Base-by-base conservation (phyloP, 2,113 vertebrate genomes). In the Nothobranchius kuhntae region DNA sequence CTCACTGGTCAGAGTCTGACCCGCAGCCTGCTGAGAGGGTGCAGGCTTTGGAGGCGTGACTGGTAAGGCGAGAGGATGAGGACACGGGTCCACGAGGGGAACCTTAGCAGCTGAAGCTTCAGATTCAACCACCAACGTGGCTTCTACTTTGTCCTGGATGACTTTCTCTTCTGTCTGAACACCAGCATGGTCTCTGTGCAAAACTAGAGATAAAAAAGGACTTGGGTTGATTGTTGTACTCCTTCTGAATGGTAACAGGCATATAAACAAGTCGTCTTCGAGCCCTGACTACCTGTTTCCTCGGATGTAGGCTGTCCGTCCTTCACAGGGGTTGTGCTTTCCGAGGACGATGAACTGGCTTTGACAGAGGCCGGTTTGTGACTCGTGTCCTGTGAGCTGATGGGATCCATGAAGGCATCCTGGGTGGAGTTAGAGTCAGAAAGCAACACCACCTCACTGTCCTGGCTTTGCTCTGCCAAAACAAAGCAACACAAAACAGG, bases 381-480 rank as follows among this genome's bases (percentile, higher is more conserved):
- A 47, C 89, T 92, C 82, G 93, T 95, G 87, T 99, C 97, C 70
- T 96, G 95, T 3, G 94, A 96, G 82, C 92, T 94, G 83, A 94
- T 73, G 8, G 95, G 94, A 72, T 98, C 98, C 12, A 90, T 93
- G 84, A 98, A 99, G 78, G 94, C 93, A 61, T 99, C 98, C 89
- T 99, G 96, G 1, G 96, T 96, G 17, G 96, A 99, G 89, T 94
- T 98, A 87, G 96, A 99, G 86, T 99, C 98, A 1, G 98, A 99
- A 24, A 99, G 94, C 38, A 96, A 90, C 15, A 95, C 95, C 3
- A 95, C 94, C 17, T 94, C 94, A 69, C 98, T 99, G 88, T 99
- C 98, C 92, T 97, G 98, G 88, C 98, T 99, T 83, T 95, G 95
- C 68, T 99, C 98, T 99, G 91, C 54, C 73, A 78, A 82, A 78